A percentile compares a stretch with the other conserved stretches of the same genome.
Conservation (phyloP, 2,797 vertebrate genomes). For the Sebastes kiyomatsui region DNA sequence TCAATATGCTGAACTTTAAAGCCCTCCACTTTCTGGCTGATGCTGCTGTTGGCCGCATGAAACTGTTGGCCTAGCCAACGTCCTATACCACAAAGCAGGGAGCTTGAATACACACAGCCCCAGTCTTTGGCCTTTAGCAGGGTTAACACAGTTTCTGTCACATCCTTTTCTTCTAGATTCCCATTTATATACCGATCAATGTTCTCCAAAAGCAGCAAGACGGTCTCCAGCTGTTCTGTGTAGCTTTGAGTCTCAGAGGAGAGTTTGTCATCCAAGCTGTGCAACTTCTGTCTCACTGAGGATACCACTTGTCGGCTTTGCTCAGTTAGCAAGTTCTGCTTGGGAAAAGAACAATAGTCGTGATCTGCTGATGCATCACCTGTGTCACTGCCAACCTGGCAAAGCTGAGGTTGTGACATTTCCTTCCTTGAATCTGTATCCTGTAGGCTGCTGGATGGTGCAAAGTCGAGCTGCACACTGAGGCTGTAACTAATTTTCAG, state of each 20-base stretch:
- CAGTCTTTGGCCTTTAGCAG: constrained; percentile 71
- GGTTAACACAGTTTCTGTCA: constrained; percentile 64
- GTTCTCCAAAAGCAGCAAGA: constrained; percentile 73
- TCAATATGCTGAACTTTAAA: constrained; percentile 87
- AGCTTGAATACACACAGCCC: constrained; percentile 76
- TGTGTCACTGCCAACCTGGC: neutral
- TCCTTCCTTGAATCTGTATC: constrained; percentile 16
- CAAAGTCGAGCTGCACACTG: constrained; percentile 58
- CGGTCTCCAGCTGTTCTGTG: constrained; percentile 55
- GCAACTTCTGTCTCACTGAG: constrained; percentile 63
- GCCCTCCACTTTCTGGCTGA: constrained; percentile 84
- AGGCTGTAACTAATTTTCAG: constrained; percentile 79
- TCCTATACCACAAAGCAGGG: constrained; percentile 76
- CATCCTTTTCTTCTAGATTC: constrained; percentile 65
- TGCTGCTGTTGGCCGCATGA: constrained; percentile 79
- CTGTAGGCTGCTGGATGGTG: constrained; percentile 3
- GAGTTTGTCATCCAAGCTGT: constrained; percentile 60
- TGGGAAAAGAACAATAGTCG: constrained; percentile 76
- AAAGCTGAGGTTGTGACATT: constrained; percentile 4
- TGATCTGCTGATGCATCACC: constrained; percentile 76
- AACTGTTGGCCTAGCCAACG: constrained; percentile 86
- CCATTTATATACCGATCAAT: constrained; percentile 60
- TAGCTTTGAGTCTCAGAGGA: constrained; percentile 16
- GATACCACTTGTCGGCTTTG: constrained; percentile 1
- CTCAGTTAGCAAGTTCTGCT: constrained; percentile 19